Percentiles rank a stretch among this genome's conserved stretches.
Evolutionary conservation across 2,888 invertebrate genomes (phyloP).

Genomic region (Epinotia ramella): DNA sequence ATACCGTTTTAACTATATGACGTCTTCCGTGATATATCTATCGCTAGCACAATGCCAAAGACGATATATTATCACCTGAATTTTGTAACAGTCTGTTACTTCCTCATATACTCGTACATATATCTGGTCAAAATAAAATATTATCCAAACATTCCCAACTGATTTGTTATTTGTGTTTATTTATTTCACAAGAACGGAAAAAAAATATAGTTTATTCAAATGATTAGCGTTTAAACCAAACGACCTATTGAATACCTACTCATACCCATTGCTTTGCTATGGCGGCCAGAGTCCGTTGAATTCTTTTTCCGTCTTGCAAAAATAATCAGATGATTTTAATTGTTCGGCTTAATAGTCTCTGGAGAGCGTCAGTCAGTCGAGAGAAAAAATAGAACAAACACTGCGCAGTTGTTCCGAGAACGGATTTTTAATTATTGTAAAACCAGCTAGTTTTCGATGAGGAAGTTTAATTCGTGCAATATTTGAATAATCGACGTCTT

Average conservation of each 20-base stretch:
- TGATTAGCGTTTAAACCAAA: background rate
- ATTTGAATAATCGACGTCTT: background rate
- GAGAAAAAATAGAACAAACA: constrained; percentile 61
- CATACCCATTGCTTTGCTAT: background rate
- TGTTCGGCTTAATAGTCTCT: constrained; percentile 59
- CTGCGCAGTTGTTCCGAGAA: constrained; percentile 51
- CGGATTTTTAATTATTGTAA: constrained; percentile 41
- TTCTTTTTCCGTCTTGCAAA: constrained; percentile 68
- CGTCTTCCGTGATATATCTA: too few species aligned
- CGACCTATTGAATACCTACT: background rate
- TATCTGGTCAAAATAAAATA: too few species aligned
- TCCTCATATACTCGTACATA: too few species aligned
- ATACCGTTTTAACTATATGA: too few species aligned
- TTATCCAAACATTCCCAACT: too few species aligned
- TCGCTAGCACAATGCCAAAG: too few species aligned
- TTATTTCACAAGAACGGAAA: too few species aligned
- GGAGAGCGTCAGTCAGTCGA: constrained; percentile 65
- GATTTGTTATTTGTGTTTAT: too few species aligned
- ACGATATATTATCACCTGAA: too few species aligned
- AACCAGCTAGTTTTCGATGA: constrained; percentile 14
- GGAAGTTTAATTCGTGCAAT: constrained; percentile 14
- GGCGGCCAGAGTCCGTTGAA: constrained; percentile 44
- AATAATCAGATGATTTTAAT: constrained; percentile 74
- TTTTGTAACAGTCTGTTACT: too few species aligned
- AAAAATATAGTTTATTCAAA: too few species aligned